Evolutionary conservation across 2,888 invertebrate genomes (phyloP), one percentile per base, ranked within the genome.

Genomic region (Loripinus fragilis): DNA sequence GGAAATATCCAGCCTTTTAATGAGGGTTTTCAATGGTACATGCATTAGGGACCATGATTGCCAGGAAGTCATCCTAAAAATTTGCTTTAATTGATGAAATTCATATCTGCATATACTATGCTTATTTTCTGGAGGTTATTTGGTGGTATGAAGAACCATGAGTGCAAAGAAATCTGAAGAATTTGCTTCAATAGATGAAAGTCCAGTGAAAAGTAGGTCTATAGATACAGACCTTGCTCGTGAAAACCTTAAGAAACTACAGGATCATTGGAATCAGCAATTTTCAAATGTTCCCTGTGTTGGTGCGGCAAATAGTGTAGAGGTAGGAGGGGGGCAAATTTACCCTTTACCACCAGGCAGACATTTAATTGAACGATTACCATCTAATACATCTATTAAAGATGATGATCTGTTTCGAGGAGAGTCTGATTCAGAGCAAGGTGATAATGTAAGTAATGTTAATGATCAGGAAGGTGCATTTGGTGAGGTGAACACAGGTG

Each of bases 121-220:
- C 5, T 38, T 5, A 38, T 38, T 38, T 12, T 38, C 7, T 38
- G 3, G 23, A n/a, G 23, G 3, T 7, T 52, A 25, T 23, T 52
- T 2, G 25, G 7, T 25, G 23, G n/a, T 52, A 25, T 8, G 25
- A 12, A 23, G 7, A 10, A 17, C 17, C 33, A 60, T 60, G 60
- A 23, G 33, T 20, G 10, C 33, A 5, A 33, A 60, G 60, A 60
- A 30, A 33, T 20, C 60, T 7, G 33, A 30, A 20, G 60, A 69
- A n/a, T 71, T 38, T 38, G 30, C 66, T 8, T 75, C 75, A 17
- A 75, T 75, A 50, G 75, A 75, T 75, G 75, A 75, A 66, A 25
- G 48, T 35, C 52, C 66, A n/a, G 64, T 75, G 0, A 35, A 65
- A 30, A 25, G 35, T 15, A 50, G 42, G 25, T 70, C 70, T 33